Conservation (phyloP, 2,888 invertebrate genomes). For the Onchidella celtica region DNA sequence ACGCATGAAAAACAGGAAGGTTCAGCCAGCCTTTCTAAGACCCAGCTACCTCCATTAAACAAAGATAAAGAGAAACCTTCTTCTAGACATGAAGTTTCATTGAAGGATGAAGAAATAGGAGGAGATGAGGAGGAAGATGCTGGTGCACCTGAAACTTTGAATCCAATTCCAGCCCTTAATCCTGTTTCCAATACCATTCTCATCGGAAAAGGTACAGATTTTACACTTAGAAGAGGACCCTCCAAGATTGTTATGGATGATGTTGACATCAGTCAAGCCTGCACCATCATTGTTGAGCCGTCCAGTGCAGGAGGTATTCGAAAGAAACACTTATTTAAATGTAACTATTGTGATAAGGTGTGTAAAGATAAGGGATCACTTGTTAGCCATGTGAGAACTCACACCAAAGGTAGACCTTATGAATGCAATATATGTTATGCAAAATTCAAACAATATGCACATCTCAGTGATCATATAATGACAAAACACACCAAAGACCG, state of each 20-base stretch:
- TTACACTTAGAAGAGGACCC: constrained; percentile 33
- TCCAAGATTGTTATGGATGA: constrained; percentile 49
- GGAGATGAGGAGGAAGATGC: constrained; percentile 16
- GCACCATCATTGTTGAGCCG: constrained; percentile 41
- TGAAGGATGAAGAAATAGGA: constrained; percentile 21
- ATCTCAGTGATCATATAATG: constrained; percentile 45
- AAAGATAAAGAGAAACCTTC: neutral
- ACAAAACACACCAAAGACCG: constrained; percentile 46
- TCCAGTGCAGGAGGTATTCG: constrained; percentile 42
- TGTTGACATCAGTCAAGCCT: constrained; percentile 32
- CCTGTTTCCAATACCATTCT: constrained; percentile 14
- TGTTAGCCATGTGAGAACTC: constrained; percentile 43
- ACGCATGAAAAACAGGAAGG: neutral
- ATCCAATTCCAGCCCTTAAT: neutral
- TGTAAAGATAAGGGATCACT: constrained; percentile 44
- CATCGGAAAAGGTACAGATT: constrained; percentile 34
- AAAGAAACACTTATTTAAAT: constrained; percentile 44
- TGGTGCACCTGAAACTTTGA: neutral
- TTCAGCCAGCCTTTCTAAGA: neutral
- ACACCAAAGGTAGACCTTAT: constrained; percentile 45
- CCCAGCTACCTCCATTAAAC: neutral
- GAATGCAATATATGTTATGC: constrained; percentile 39
- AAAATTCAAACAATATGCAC: constrained; percentile 46
- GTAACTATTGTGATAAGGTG: constrained; percentile 43
- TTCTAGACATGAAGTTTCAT: neutral